Evolutionary conservation across 2,797 vertebrate species (phyloP).

Genomic region (Mastacembelus armatus): DNA sequence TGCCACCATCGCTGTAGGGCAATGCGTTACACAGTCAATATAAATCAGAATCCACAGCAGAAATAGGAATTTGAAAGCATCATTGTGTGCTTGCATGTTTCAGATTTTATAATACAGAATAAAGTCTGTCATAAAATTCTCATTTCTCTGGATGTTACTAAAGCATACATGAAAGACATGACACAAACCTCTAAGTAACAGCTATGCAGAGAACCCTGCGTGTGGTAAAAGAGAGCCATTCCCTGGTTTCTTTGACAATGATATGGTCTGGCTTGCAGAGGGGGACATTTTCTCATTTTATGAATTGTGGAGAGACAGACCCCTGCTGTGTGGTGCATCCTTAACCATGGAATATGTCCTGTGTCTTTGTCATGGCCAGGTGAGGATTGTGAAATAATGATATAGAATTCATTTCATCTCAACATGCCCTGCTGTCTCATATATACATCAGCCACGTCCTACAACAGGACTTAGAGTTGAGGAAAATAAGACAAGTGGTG

Average conservation of each 20-base stretch:
- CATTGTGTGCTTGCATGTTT: not conserved
- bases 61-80: slow-evolving; percentile 30
- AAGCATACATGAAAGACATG: slow-evolving; percentile 13
- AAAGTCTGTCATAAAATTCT: slow-evolving; percentile 21
- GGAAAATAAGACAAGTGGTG: slow-evolving; percentile 80
- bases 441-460: slow-evolving; percentile 91
- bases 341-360: slow-evolving; percentile 88
- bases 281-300: slow-evolving; percentile 76
- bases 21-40: slow-evolving; percentile 33
- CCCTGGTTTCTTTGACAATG: slow-evolving; percentile 70
- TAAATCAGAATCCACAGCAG: slow-evolving; percentile 40
- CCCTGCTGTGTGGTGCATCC: slow-evolving; percentile 81
- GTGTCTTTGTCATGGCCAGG: slow-evolving; percentile 79
- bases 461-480: slow-evolving; percentile 87
- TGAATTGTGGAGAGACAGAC: slow-evolving; percentile 82
- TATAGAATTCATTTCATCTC: slow-evolving; percentile 93
- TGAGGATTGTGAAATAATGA: slow-evolving; percentile 91
- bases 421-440: slow-evolving; percentile 86
- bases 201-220: slow-evolving; percentile 25
- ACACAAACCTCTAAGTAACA: slow-evolving; percentile 34
- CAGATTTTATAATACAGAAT: slow-evolving; percentile 21
- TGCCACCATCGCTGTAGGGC: slow-evolving; percentile 60
- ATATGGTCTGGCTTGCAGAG: slow-evolving; percentile 59
- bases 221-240: slow-evolving; percentile 49
- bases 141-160: slow-evolving; percentile 1